Conservation (phyloP, 2,888 invertebrate genomes). For the Graphium colonna region DNA sequence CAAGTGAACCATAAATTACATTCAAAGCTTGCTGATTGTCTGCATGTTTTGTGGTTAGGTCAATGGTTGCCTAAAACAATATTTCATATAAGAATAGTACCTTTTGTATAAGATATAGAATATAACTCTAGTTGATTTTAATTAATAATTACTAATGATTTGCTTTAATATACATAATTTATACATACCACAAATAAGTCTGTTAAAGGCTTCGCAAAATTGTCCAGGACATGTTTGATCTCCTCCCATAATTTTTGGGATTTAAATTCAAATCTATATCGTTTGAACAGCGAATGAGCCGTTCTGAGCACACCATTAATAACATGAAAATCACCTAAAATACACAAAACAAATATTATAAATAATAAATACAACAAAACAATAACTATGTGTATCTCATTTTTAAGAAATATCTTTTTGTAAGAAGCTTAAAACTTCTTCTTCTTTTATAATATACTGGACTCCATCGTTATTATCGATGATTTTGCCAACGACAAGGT, state of each 20-base stretch:
- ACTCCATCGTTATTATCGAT: too few relatives aligned
- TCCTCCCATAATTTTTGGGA: slow-evolving; percentile 97
- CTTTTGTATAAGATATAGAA: too few relatives aligned
- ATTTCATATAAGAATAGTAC: too few relatives aligned
- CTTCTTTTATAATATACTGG: too few relatives aligned
- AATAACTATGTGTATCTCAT: too few relatives aligned
- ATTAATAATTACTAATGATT: too few relatives aligned
- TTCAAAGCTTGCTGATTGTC: slow-evolving; percentile 89
- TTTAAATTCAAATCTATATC: slow-evolving; percentile 97
- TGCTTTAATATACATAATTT: too few relatives aligned
- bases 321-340: slow-evolving; percentile 92
- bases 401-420: too few relatives aligned
- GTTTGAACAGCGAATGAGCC: slow-evolving; percentile 97
- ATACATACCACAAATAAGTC: slow-evolving; percentile 92
- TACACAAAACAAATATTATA: slow-evolving; percentile 10
- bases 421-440: too few relatives aligned
- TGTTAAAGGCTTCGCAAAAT: slow-evolving; percentile 95
- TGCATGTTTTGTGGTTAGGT: slow-evolving; percentile 87
- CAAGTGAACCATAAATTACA: slow-evolving; percentile 93
- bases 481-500: too few relatives aligned
- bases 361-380: too few relatives aligned
- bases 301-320: slow-evolving; percentile 97
- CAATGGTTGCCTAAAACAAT: slow-evolving; percentile 88
- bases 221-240: slow-evolving; percentile 96
- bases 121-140: too few relatives aligned